A percentile compares a stretch with the other conserved stretches of the same genome.
phyloP scores from a whole-genome alignment of 2,888 invertebrate genomes.

The Xanthia icteritia region DNA sequence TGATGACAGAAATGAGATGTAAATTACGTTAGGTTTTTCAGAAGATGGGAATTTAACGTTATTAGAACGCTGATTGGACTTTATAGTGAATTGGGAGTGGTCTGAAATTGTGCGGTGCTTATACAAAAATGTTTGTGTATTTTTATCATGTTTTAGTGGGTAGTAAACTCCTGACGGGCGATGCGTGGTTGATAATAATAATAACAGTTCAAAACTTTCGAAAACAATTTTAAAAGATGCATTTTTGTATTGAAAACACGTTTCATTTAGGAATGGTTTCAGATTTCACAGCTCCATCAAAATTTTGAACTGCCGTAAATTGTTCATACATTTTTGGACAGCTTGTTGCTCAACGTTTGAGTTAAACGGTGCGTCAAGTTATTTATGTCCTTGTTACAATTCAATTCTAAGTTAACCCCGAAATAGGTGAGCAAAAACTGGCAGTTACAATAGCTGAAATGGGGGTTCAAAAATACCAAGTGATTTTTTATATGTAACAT shows the following conservation, averaged over 20 bases:
- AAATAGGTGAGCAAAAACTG: neutral
- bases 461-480: neutral
- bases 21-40: conserved; percentile 59
- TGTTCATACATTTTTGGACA: neutral
- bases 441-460: neutral
- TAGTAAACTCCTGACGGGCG: too few species aligned
- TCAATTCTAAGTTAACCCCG: neutral
- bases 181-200: too few species aligned
- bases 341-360: neutral
- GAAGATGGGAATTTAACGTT: conserved; percentile 55
- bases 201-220: too few species aligned
- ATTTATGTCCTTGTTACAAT: neutral
- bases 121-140: neutral
- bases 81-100: conserved; percentile 23
- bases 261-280: neutral
- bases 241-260: neutral
- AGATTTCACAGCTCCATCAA: neutral
- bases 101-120: conserved; percentile 2
- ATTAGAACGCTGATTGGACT: conserved; percentile 49
- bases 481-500: too few species aligned
- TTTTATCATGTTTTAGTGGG: neutral
- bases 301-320: neutral
- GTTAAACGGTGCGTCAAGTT: neutral
- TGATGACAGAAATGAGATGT: conserved; percentile 59
- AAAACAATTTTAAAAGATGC: neutral